Conservation (phyloP, 2,797 vertebrate species). For the Sandelia bainsii region DNA sequence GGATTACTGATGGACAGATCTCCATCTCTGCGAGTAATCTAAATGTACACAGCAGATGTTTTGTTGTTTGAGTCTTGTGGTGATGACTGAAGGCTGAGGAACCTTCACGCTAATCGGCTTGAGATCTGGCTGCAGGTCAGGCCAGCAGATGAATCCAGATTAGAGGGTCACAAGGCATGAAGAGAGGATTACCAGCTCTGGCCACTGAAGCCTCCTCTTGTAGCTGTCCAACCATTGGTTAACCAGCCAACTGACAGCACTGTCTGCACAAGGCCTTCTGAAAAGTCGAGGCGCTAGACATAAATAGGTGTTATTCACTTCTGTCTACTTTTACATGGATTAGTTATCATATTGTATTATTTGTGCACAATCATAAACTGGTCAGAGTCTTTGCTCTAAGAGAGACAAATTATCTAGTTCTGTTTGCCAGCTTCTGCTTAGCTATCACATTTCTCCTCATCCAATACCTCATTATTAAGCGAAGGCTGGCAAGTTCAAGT, state of each 20-base stretch:
- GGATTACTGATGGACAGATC: conserved; percentile 28
- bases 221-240: conserved; percentile 26
- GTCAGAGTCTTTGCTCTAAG: too few species aligned
- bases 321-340: conserved; percentile 3
- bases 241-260: conserved; percentile 32
- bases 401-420: too few species aligned
- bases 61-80: conserved; percentile 41
- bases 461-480: neutral
- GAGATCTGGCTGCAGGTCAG: conserved; percentile 81
- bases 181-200: conserved; percentile 86
- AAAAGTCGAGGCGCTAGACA: conserved; percentile 21
- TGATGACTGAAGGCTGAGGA: conserved; percentile 58
- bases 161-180: conserved; percentile 89
- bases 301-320: conserved; percentile 5
- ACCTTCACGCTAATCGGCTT: conserved; percentile 88
- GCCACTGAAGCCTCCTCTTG: conserved; percentile 48
- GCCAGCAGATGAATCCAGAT: conserved; percentile 86
- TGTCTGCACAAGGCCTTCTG: conserved; percentile 24
- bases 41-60: conserved; percentile 21
- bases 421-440: neutral
- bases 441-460: neutral
- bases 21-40: conserved; percentile 41
- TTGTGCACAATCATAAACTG: neutral
- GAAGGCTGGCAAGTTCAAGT: neutral
- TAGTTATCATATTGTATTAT: neutral